Evolutionary conservation across 2,113 vertebrate species (phyloP).

Genomic region (Blennius ocellaris): DNA sequence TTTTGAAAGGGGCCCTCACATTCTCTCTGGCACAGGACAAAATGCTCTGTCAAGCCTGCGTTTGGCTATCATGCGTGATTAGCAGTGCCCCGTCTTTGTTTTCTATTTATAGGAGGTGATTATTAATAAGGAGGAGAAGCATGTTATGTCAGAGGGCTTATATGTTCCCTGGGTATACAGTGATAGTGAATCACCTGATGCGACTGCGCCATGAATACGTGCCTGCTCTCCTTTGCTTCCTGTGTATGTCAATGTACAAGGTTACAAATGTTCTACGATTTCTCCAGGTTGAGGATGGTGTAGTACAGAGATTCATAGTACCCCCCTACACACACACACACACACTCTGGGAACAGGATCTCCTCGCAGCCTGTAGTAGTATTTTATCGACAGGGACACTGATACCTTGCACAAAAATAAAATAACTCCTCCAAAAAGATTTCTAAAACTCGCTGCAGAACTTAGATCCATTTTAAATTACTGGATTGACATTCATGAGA

Average conservation of each 20-base stretch:
- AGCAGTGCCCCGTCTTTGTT: constrained; percentile 38
- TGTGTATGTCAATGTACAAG: too few species aligned
- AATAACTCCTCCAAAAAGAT: too few species aligned
- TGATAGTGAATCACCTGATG: constrained; percentile 11
- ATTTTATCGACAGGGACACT: constrained; percentile 2
- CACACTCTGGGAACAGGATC: neutral
- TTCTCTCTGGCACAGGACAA: constrained; percentile 26
- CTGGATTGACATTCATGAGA: too few species aligned
- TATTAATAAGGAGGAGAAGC: constrained; percentile 61
- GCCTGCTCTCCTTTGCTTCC: too few species aligned
- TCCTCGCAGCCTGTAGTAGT: neutral
- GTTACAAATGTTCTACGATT: too few species aligned
- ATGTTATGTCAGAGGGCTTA: constrained; percentile 50
- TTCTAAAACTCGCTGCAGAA: too few species aligned
- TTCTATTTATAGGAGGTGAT: constrained; percentile 67
- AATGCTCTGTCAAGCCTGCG: constrained; percentile 22
- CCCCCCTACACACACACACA: too few species aligned
- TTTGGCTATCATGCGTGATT: constrained; percentile 60
- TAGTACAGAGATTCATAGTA: neutral
- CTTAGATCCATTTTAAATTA: too few species aligned
- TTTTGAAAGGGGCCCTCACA: constrained; percentile 1
- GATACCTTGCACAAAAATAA: neutral
- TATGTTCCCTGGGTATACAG: constrained; percentile 2
- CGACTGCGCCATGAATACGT: too few species aligned
- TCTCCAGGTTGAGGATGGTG: neutral